These are phyloP conservation scores for Halesus radiatus DNA, from an alignment of 1,140 invertebrate genomes.

Conservation along the genomic window DNA sequence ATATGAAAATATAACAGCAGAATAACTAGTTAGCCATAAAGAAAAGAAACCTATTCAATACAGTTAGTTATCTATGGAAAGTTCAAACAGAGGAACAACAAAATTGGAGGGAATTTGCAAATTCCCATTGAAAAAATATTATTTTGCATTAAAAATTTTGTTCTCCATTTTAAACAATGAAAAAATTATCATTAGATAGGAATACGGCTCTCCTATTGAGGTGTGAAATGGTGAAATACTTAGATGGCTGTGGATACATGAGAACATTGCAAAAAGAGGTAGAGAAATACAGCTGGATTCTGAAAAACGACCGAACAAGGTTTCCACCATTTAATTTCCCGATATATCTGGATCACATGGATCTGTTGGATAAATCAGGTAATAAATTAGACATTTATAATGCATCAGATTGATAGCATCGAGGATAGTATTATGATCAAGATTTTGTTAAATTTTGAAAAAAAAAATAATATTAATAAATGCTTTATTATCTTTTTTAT, in stretches of 20 bases:
- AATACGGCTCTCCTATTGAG: not conserved
- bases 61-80: not conserved
- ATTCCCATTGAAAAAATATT: not conserved
- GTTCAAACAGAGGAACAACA: not conserved
- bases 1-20: too few relatives aligned
- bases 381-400: not conserved
- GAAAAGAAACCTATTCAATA: not conserved
- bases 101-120: conserved; percentile 1
- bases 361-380: conserved; percentile 29
- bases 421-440: too few relatives aligned
- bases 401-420: not conserved
- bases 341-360: not conserved
- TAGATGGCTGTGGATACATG: conserved; percentile 15
- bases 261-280: not conserved
- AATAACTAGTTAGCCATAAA: not conserved
- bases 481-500: too few relatives aligned
- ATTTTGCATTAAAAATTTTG: not conserved
- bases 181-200: not conserved
- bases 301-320: not conserved
- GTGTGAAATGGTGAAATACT: conserved; percentile 31
- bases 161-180: not conserved
- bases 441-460: not conserved
- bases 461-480: not conserved
- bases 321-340: conserved; percentile 17
- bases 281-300: not conserved